These are phyloP conservation scores for Phataginus tricuspis DNA, from an alignment of 2,797 vertebrate species.

Conservation along the genomic window DNA sequence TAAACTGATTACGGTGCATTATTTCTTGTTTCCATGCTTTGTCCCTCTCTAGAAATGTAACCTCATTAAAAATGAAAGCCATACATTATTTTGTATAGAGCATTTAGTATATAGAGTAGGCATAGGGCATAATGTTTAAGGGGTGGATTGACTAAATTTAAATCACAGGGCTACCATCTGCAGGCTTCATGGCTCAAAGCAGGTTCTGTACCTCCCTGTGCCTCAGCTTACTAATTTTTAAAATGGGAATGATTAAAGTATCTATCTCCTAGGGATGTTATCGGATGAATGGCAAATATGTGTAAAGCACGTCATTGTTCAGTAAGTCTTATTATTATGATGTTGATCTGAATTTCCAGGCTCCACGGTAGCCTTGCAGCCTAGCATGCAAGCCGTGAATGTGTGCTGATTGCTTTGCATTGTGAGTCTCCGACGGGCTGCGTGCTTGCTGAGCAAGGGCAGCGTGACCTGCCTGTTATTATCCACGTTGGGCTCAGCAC, in stretches of 20 bases:
- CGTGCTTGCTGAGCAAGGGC: not conserved
- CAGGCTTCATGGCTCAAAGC: not conserved
- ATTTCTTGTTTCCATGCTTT: not conserved
- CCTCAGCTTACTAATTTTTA: not conserved
- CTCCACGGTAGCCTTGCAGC: not conserved
- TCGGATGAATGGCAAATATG: not conserved
- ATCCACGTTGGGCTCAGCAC: fast-evolving
- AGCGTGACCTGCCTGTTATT: fast-evolving
- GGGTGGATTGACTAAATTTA: not conserved
- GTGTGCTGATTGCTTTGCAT: not conserved
- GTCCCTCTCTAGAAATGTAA: not conserved
- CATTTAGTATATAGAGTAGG: not conserved
- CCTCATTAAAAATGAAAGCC: not conserved
- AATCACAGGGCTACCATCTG: not conserved
- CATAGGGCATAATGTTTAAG: not conserved
- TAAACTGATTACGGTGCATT: not conserved
- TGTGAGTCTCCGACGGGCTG: fast-evolving
- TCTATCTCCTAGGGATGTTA: not conserved
- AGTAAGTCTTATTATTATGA: not conserved
- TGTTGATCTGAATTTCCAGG: not conserved
- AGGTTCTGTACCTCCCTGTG: not conserved
- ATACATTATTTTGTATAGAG: not conserved
- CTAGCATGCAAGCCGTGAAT: not conserved
- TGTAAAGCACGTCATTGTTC: not conserved
- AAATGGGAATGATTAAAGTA: not conserved